Percentiles rank a stretch among this genome's conserved stretches.
Conservation (phyloP, 2,888 invertebrate genomes). For the Dryococelus australis region DNA sequence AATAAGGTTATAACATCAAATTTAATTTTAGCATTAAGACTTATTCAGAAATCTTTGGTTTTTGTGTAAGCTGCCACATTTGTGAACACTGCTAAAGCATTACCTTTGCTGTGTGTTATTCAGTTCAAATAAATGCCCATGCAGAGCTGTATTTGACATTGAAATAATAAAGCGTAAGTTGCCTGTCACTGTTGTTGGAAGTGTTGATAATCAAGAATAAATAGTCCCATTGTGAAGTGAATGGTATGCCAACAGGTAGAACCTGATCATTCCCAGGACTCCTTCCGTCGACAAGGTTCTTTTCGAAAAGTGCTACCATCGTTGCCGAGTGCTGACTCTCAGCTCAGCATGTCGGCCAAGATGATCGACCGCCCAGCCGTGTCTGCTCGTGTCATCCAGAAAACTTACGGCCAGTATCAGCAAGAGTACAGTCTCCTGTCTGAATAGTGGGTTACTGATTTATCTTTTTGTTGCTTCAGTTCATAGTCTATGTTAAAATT, state of each 20-base stretch:
- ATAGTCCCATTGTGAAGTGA: neutral
- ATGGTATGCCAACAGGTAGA: neutral
- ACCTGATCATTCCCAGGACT: slow-evolving; percentile 24
- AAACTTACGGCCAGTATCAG: slow-evolving; percentile 77
- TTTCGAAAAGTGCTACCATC: slow-evolving; percentile 65
- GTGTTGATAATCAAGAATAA: no score
- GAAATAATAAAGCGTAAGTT: no score
- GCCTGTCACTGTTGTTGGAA: neutral
- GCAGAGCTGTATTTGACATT: no score
- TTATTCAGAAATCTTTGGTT: neutral
- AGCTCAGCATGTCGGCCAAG: slow-evolving; percentile 68
- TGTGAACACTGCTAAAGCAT: no score
- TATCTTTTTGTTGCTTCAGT: neutral
- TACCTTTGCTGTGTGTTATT: no score
- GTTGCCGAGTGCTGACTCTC: slow-evolving; percentile 60
- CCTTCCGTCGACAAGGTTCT: slow-evolving; percentile 64
- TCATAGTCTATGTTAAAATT: neutral
- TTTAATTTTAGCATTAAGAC: no score
- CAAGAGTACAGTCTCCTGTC: slow-evolving; percentile 91
- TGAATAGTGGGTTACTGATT: slow-evolving; percentile 79
- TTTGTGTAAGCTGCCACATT: no score
- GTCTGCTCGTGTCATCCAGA: slow-evolving; percentile 60
- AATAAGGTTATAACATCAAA: no score
- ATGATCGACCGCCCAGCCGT: slow-evolving; percentile 62
- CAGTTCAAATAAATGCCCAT: no score